phyloP scores from a whole-genome alignment of 2,113 vertebrate genomes.

The Pavo muticus region DNA sequence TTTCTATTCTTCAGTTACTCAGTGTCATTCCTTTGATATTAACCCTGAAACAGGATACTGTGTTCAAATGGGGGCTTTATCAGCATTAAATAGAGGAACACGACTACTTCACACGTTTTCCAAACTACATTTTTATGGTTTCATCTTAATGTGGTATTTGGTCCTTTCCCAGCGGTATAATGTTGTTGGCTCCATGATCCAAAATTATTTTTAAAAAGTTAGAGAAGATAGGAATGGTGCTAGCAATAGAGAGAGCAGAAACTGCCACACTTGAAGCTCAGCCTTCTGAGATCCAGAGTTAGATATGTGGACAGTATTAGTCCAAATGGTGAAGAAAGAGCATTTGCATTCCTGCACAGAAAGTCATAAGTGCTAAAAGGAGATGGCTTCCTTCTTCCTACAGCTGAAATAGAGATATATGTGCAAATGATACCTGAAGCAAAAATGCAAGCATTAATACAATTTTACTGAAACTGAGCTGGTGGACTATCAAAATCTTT shows the following conservation, averaged over 20 bases:
- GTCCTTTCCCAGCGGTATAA: neutral
- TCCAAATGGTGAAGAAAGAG: neutral
- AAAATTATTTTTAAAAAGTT: neutral
- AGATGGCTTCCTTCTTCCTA: neutral
- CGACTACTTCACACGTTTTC: accelerated
- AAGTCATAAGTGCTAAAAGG: neutral
- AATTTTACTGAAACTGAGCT: neutral
- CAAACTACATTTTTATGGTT: accelerated
- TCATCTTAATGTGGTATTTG: neutral
- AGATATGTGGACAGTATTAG: neutral
- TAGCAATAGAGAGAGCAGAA: neutral
- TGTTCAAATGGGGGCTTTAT: neutral
- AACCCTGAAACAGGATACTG: neutral
- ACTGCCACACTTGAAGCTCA: neutral
- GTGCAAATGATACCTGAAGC: neutral
- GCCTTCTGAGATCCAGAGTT: neutral
- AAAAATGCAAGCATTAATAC: neutral
- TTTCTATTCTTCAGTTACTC: neutral
- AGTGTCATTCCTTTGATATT: neutral
- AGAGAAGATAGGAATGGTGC: neutral
- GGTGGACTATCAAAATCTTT: neutral
- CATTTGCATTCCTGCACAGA: neutral
- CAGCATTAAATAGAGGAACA: neutral
- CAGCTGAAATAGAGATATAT: neutral
- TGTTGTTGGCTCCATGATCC: neutral